phyloP scores from a whole-genome alignment of 2,888 invertebrate genomes.

The Keiferia lycopersicella region DNA sequence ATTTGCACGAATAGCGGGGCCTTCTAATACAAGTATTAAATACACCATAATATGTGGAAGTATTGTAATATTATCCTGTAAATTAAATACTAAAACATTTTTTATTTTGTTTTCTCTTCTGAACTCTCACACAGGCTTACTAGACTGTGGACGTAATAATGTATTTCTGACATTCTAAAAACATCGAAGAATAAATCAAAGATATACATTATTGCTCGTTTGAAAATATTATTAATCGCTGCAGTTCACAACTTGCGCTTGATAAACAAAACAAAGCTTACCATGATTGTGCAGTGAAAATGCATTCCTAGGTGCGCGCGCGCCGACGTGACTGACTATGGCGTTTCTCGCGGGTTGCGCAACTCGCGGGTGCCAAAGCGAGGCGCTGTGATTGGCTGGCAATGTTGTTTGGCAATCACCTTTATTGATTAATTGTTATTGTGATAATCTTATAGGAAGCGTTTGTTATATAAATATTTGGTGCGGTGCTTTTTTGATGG shows the following conservation, averaged over 20 bases:
- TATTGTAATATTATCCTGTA: not conserved
- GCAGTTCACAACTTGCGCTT: not conserved
- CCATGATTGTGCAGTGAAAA: slow-evolving; percentile 28
- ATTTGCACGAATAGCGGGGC: too few species aligned
- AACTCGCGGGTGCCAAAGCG: slow-evolving; percentile 12
- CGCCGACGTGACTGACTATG: slow-evolving; percentile 14
- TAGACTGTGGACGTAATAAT: not conserved
- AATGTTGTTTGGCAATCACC: not conserved
- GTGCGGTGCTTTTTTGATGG: too few species aligned
- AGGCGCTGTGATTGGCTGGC: not conserved
- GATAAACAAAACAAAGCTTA: slow-evolving; percentile 24
- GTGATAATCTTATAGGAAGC: too few species aligned
- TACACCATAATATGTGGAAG: not conserved
- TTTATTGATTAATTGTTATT: too few species aligned
- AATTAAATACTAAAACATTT: too few species aligned
- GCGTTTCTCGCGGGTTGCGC: slow-evolving; percentile 25
- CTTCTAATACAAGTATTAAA: too few species aligned
- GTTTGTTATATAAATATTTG: too few species aligned
- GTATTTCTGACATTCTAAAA: not conserved
- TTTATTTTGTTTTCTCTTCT: too few species aligned
- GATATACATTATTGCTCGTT: too few species aligned
- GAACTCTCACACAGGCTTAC: not conserved
- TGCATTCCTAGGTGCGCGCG: slow-evolving; percentile 27
- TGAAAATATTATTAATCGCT: not conserved
- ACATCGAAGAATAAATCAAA: not conserved